These are phyloP conservation scores for Salticus scenicus DNA, from an alignment of 2,888 invertebrate species.

Conservation along the genomic window DNA sequence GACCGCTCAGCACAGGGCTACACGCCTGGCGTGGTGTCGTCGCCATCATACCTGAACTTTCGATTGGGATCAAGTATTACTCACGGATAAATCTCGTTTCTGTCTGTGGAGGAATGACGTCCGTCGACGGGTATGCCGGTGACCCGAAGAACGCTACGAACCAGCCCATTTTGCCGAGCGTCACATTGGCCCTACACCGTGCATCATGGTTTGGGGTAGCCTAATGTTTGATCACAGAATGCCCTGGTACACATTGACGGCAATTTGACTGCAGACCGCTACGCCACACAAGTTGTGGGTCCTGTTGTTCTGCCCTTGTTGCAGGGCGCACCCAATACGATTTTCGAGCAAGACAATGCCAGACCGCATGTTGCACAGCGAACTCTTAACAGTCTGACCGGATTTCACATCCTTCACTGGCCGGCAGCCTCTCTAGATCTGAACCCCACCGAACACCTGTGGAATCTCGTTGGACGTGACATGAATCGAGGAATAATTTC, in stretches of 20 bases:
- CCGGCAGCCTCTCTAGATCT: background rate
- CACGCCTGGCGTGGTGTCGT: too few species aligned
- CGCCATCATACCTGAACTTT: too few species aligned
- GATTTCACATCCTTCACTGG: background rate
- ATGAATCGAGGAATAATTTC: too few species aligned
- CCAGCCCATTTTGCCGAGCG: background rate
- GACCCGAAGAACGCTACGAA: background rate
- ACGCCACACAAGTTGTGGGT: background rate
- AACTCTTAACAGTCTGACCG: background rate
- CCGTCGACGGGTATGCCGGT: background rate
- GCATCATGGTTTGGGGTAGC: background rate
- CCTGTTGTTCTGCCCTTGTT: background rate
- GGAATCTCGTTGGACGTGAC: constrained; percentile 15
- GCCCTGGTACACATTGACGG: background rate
- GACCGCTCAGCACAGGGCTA: too few species aligned
- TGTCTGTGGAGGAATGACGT: background rate
- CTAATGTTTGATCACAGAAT: background rate
- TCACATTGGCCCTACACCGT: background rate
- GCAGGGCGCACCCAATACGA: background rate
- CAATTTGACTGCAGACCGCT: background rate
- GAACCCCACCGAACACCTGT: background rate
- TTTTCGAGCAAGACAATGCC: background rate
- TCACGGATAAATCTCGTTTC: too few species aligned
- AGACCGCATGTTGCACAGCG: background rate
- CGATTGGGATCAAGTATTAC: too few species aligned